Percentiles rank a stretch among this genome's conserved stretches.
These are phyloP conservation scores for Desmophyllum pertusum DNA, from an alignment of 92 coral and sea anemone genomes.

Conservation along the genomic window DNA sequence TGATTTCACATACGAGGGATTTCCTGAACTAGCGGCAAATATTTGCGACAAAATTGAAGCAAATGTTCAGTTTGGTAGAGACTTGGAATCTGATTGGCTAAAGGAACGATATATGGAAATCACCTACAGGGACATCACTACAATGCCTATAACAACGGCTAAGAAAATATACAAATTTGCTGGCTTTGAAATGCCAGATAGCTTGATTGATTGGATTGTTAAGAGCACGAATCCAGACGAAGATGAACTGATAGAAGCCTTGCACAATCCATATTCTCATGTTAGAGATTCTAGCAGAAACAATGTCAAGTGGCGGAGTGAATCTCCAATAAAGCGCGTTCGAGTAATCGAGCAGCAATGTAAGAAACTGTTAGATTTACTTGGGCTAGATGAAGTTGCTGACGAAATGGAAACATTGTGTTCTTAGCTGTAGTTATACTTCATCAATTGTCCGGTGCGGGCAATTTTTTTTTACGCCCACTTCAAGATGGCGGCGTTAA, in stretches of 20 bases:
- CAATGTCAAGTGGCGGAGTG: constrained; percentile 37
- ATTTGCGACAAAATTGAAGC: constrained; percentile 18
- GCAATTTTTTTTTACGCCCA: too few relatives aligned
- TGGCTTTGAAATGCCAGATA: constrained; percentile 44
- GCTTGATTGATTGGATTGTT: constrained; percentile 38
- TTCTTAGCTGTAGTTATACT: not conserved
- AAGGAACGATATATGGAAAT: constrained; percentile 33
- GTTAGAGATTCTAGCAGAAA: constrained; percentile 40
- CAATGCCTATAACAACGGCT: constrained; percentile 39
- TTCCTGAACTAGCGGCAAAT: not conserved
- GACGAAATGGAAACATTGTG: constrained; percentile 34
- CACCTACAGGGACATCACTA: constrained; percentile 23
- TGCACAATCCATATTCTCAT: constrained; percentile 28
- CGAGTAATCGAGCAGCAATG: constrained; percentile 30
- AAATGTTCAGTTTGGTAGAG: constrained; percentile 24
- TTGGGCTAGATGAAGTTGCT: constrained; percentile 33
- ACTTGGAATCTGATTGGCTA: not conserved
- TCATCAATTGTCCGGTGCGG: too few relatives aligned
- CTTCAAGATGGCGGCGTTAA: too few relatives aligned
- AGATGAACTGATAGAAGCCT: not conserved
- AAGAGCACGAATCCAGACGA: constrained; percentile 41
- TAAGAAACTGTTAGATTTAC: constrained; percentile 23
- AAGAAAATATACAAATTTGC: constrained; percentile 47
- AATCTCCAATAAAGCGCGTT: constrained; percentile 39
- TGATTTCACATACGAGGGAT: constrained; percentile 31